Evolutionary conservation across 2,888 invertebrate genomes (phyloP).

Genomic region (Archaeoteleia sp.): DNA sequence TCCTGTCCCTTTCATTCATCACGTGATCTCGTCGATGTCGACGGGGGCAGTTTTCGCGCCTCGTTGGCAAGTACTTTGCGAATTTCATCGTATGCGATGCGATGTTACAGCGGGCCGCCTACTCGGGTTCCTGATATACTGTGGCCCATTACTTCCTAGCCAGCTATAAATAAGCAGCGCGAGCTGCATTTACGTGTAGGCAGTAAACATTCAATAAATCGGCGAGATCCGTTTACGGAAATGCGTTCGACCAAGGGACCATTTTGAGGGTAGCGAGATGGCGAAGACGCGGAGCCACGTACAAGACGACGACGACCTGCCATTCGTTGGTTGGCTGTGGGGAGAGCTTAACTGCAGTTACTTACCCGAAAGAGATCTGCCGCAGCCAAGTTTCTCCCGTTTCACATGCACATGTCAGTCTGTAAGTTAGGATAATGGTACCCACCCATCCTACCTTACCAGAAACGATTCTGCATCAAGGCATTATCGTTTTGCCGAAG

Average conservation of each 20-base stretch:
- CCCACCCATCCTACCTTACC: slow-evolving; percentile 33
- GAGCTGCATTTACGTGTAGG: slow-evolving; percentile 51
- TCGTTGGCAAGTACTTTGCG: slow-evolving; percentile 46
- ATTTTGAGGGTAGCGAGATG: slow-evolving; percentile 16
- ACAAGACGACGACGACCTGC: slow-evolving; percentile 28
- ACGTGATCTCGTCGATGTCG: slow-evolving; percentile 34
- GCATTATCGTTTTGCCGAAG: slow-evolving; percentile 60
- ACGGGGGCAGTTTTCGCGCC: slow-evolving; percentile 46
- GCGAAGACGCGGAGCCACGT: slow-evolving; percentile 9
- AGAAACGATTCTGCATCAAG: slow-evolving; percentile 60
- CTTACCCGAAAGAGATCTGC: slow-evolving; percentile 58
- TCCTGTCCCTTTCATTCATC: slow-evolving; percentile 32
- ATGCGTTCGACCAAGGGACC: slow-evolving; percentile 54
- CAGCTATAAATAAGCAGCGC: slow-evolving; percentile 46
- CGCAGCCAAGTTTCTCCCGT: slow-evolving; percentile 60
- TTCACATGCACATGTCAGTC: slow-evolving; percentile 55
- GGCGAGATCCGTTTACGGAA: slow-evolving; percentile 68
- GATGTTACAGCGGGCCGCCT: slow-evolving; percentile 21
- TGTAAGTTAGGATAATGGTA: slow-evolving; percentile 68
- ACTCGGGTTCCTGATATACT: slow-evolving; percentile 50
- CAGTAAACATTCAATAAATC: slow-evolving; percentile 70
- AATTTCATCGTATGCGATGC: slow-evolving; percentile 34
- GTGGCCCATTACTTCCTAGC: slow-evolving; percentile 45
- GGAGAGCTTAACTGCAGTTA: slow-evolving; percentile 62
- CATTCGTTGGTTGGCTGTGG: slow-evolving; percentile 26